Conservation (phyloP, 2,888 invertebrate genomes). For the Nycteola revayana region DNA sequence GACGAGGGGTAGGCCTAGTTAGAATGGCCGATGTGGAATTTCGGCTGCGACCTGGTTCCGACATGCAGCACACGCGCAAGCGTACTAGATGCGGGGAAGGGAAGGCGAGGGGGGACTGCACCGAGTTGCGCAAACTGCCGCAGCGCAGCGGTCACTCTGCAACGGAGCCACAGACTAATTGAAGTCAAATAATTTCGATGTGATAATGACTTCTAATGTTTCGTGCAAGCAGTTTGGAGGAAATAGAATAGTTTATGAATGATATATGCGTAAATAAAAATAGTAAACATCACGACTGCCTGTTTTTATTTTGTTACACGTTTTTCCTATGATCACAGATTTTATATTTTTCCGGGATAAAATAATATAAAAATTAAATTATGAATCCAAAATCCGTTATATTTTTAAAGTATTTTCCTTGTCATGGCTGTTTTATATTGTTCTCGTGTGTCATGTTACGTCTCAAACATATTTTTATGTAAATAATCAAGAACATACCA, state of each 20-base stretch:
- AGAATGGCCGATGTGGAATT: slow-evolving; percentile 55
- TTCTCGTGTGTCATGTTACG: no score
- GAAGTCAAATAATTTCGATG: slow-evolving; percentile 30
- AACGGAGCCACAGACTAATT: slow-evolving; percentile 41
- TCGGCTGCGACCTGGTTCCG: slow-evolving; percentile 79
- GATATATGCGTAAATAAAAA: no score
- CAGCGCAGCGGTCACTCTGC: slow-evolving; percentile 65
- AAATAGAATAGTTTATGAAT: no score
- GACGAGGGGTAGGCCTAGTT: slow-evolving; percentile 51
- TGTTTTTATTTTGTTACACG: background rate
- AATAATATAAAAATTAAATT: no score
- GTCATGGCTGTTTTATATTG: no score
- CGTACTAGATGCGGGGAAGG: slow-evolving; percentile 53
- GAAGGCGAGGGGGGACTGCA: slow-evolving; percentile 61
- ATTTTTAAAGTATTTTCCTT: no score
- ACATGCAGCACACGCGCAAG: slow-evolving; percentile 78
- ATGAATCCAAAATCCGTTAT: no score
- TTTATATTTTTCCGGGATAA: no score
- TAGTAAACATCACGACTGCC: background rate
- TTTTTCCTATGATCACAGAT: no score
- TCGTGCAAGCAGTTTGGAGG: no score
- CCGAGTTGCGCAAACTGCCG: slow-evolving; percentile 76
- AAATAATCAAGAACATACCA: no score
- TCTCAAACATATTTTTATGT: no score
- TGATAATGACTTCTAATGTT: slow-evolving; percentile 5